Evolutionary conservation across 2,888 invertebrate species (phyloP), one percentile per base, ranked within the genome.

Genomic region (Idaea aversata): DNA sequence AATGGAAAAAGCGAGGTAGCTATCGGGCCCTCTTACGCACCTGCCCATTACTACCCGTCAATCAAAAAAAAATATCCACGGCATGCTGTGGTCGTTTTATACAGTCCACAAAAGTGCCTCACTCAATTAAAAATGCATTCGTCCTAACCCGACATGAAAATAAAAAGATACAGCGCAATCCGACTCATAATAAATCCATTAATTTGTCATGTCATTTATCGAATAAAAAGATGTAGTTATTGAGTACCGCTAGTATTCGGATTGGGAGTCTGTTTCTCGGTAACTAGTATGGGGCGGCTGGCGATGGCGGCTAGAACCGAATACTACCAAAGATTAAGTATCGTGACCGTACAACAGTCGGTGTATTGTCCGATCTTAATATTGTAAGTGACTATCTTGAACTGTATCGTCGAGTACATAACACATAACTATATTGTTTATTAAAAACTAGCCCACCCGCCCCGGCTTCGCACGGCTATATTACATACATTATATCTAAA

Each of bases 101-200:
- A 88, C 88, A 91, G 90, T 91, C 90, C 86, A 91, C 90, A 89
- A 91, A 90, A 91, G 90, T 91, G 91, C 87, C 89, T 88, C 90
- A 89, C 90, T 92, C 91, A 92, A 93, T 93, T 92, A 93, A 93
- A 92, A 92, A 92, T 91, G 90, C 93, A 93, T 93, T 92, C 92
- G 90, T 90, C 91, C 91, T 87, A 87, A 88, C 84, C 88, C 84
- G 87, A 86, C 86, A 85, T 78, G 78, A 85, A 85, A 88, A 88
- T 88, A 89, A 91, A 90, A 88, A 82, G 85, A 86, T 75, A 71
- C 75, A 75, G 81, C 82, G 83, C 88, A 88, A 87, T 89, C 88
- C 83, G 76, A 86, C 89, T 92, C 89, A 91, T 91, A 91, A 91
- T 91, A 91, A 90, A 91, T 91, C 91, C 91, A 92, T 93, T 92